Evolutionary conservation across 2,888 invertebrate genomes (phyloP), one percentile per base, ranked within the genome.

Genomic region (Stictocephala bisonia): DNA sequence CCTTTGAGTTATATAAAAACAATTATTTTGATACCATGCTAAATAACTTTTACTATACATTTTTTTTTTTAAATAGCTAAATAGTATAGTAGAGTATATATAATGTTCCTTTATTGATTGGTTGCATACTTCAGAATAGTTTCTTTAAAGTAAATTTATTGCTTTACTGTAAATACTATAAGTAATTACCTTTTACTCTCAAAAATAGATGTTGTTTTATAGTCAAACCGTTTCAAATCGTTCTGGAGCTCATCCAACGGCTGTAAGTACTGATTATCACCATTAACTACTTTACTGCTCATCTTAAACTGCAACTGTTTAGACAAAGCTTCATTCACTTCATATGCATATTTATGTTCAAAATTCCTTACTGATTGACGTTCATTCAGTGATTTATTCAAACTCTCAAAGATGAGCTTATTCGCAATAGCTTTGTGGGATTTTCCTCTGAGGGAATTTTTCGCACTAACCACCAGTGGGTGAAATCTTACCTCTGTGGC

Each of bases 351-450:
- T 64, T 64, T 27, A 44, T 64, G 40, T 13, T 64, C 26, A n/a
- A 64, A 44, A 44, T 22, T 1, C 27, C 44, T 13, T 7, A 64
- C 27, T 15, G 27, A 40, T 64, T 44, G 41, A n/a, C 7, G 3
- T 1, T 26, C 60, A 3, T 64, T 13, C 1, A 64, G 22, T 11
- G 64, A 44, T 15, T 64, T 70, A 53, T 73, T 58, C 15, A 73
- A 18, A 22, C 73, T 73, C 15, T 82, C 83, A 1, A 82, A 79
- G 72, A 80, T 81, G n/a, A 85, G 74, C 18, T 84, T 83, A 66
- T 82, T 82, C 76, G 83, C 91, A 75, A 94, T 94, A 53, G 90
- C 90, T 81, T 87, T 89, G 4, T 93, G 93, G 1, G 93, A 93
- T 86, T 91, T 93, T 64, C 92, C 93, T 80, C 90, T 87, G 56